Base-by-base conservation (phyloP, 2,888 invertebrate genomes). In the Hypomecis punctinalis region DNA sequence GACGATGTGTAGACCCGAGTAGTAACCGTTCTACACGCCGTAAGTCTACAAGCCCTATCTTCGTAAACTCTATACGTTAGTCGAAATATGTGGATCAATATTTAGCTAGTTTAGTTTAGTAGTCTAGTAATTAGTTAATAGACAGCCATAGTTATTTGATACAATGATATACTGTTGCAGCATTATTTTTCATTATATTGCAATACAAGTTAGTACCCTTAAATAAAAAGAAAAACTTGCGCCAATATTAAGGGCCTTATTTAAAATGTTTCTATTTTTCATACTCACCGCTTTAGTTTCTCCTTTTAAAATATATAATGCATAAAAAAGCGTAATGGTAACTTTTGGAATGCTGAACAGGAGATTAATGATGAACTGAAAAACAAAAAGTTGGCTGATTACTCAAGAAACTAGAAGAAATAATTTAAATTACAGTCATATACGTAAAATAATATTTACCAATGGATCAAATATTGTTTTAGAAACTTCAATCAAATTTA, bases 311-410 rank as follows among this genome's bases (percentile, higher is more conserved):
- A 35, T 40, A 47, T 61, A 49, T 5, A 54, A 11, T 13, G 48
- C 39, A 13, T 40, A 54, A 13, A 36, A 5, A 9, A 54, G 39
- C 9, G 43, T 35, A n/a, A 43, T 10, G 3, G 54, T 61, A 23
- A 61, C n/a, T 35, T 54, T 48, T 13, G 61, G 61, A 35, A 61
- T 47, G 35, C 40, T 61, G 42, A 61, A 55, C 9, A 54, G 9
- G 11, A 61, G 46, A 40, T 40, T 42, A 9, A 33, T 8, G 23
- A 53, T 36, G 10, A 40, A 47, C 48, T 46, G 43, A 48, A 54
- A 61, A 47, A 46, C 33, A 42, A 43, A 33, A 23, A 42, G 5
- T 7, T n/a, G n/a, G n/a, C n/a, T n/a, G n/a, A n/a, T n/a, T n/a
- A n/a, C n/a, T n/a, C n/a, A n/a, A n/a, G n/a, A n/a, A n/a, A n/a